These are phyloP conservation scores for Chelidonichthys spinosus DNA, from an alignment of 2,797 vertebrate genomes.

Conservation along the genomic window DNA sequence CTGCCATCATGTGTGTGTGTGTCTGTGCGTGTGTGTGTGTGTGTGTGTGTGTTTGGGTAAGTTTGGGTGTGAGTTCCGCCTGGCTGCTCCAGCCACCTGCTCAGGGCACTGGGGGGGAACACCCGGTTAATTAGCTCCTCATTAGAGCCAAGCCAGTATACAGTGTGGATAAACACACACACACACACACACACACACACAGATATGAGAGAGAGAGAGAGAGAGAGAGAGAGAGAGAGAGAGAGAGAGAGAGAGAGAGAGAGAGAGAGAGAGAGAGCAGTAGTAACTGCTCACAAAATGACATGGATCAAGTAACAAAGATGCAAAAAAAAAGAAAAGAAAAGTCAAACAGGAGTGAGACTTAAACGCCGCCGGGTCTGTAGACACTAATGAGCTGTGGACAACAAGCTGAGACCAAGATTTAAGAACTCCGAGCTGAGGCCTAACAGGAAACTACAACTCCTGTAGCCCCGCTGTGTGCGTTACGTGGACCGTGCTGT, in stretches of 20 bases:
- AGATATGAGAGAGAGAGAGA: not conserved
- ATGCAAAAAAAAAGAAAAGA: not conserved
- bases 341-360: constrained; percentile 8
- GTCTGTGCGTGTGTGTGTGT: constrained; percentile 31
- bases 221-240: too few species aligned
- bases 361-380: constrained; percentile 29
- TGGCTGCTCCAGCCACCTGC: constrained; percentile 81
- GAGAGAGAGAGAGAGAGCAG: too few species aligned
- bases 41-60: constrained; percentile 35
- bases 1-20: constrained; percentile 55
- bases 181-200: constrained; percentile 18
- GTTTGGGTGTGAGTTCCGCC: constrained; percentile 69
- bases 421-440: constrained; percentile 36
- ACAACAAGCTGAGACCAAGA: constrained; percentile 59
- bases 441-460: constrained; percentile 44
- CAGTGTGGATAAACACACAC: constrained; percentile 41
- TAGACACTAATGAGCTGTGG: constrained; percentile 44
- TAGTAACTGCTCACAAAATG: constrained; percentile 30
- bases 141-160: constrained; percentile 68
- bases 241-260: too few species aligned
- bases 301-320: constrained; percentile 31
- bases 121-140: constrained; percentile 81
- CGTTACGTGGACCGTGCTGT: constrained; percentile 9
- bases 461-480: constrained; percentile 29
- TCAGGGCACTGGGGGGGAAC: constrained; percentile 73